Evolutionary conservation across 1,140 invertebrate genomes (phyloP).

Genomic region (Laodelphax striatellus): DNA sequence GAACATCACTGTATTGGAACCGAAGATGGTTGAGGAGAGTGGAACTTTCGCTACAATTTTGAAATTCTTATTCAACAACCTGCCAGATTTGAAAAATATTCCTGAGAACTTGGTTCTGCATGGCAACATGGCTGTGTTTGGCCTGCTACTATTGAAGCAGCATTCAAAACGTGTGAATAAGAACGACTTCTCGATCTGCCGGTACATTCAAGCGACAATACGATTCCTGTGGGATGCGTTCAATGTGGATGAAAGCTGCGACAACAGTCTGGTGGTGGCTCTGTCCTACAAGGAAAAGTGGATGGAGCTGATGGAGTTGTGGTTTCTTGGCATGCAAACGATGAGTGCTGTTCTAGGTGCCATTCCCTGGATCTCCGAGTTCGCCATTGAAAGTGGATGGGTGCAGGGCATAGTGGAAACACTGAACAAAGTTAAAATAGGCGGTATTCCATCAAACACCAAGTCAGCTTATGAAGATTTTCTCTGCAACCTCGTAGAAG

Average conservation of each 20-base stretch:
- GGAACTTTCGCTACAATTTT: constrained; percentile 62
- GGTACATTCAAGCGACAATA: constrained; percentile 77
- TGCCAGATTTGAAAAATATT: constrained; percentile 74
- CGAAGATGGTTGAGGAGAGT: constrained; percentile 65
- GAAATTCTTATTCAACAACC: constrained; percentile 75
- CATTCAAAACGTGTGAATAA: constrained; percentile 68
- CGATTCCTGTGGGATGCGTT: constrained; percentile 88
- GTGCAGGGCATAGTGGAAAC: constrained; percentile 72
- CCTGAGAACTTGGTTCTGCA: constrained; percentile 71
- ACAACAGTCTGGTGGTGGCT: constrained; percentile 66
- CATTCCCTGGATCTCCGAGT: constrained; percentile 81
- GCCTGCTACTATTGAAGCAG: constrained; percentile 71
- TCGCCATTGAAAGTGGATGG: constrained; percentile 86
- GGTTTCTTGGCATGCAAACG: constrained; percentile 90
- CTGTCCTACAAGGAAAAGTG: constrained; percentile 77
- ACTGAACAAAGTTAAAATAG: constrained; percentile 66
- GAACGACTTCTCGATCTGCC: constrained; percentile 75
- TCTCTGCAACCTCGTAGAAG: constrained; percentile 68
- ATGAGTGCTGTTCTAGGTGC: constrained; percentile 64
- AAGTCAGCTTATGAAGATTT: constrained; percentile 85
- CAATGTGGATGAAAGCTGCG: constrained; percentile 73
- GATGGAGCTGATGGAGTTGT: constrained; percentile 80
- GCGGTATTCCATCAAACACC: constrained; percentile 64
- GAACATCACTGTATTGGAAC: constrained; percentile 81
- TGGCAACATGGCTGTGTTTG: constrained; percentile 72